Evolutionary conservation across 2,797 vertebrate genomes (phyloP), one percentile per base, ranked within the genome.

Genomic region (Neosalanx taihuensis): DNA sequence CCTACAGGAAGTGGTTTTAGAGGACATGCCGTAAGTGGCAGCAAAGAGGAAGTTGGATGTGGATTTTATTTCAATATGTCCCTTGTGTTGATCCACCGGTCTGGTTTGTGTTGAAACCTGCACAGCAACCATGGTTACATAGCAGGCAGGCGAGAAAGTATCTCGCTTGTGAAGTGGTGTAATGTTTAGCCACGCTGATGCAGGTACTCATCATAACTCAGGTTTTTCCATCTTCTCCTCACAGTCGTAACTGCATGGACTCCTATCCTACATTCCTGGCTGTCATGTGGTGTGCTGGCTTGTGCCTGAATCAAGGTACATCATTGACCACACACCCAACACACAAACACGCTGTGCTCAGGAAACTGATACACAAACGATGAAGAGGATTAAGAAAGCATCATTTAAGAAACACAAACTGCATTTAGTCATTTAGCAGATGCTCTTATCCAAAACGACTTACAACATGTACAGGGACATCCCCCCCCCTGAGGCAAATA

Each of bases 271-370:
- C 97, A 0, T 99, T 99, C 81, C 92, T 98, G 0, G 97, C 92
- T 0, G 86, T 96, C 78, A 93, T 98, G 83, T 98, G 97, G 96
- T 95, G 93, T 1, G 96, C 95, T 0, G 97, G 97, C 4, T 79
- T 98, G 41, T 94, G 97, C 75, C 95, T 97, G 82, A 98, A 87
- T 84, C 97, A 97, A 96, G 95, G 97, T 99, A 95, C 66, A 94
- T 57, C 67, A 63, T 4, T 31, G 7, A 5, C 61, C 29, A 30
- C 7, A 5, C 29, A 13, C 20, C 7, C 23, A 29, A 62, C 60
- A 62, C 30, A 30, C 60, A 62, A 12, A 30, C 29, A 63, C 30
- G 6, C 30, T 13, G 9, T 46, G 41, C 9, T 13, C 41, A 46
- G 41, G 7, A 46, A 46, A 46, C 41, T 46, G 41, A 46, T 46